Base-by-base conservation (phyloP, 2,888 invertebrate species). In the Oeneis ivallda region DNA sequence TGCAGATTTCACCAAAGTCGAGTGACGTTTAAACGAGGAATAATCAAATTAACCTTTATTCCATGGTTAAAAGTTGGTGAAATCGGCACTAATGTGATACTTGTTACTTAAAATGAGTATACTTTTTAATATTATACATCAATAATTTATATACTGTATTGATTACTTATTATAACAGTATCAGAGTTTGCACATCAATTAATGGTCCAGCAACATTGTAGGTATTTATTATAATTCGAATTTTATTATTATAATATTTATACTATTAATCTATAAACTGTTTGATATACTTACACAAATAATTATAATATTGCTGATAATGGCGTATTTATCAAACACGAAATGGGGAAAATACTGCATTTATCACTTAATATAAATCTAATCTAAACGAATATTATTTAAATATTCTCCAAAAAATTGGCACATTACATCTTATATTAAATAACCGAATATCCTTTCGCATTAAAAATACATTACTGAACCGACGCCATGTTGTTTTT, bases 331-430 rank as follows among this genome's bases (percentile, higher is more conserved):
- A 6, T 11, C 2, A 50, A 39, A 49, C 72, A 74, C 75, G 75
- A 70, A 74, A 68, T 70, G 67, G 74, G 76, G 75, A 79, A 83
- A 84, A 86, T 85, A 85, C 83, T 84, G 79, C 72, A 71, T 81
- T 76, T 78, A 59, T 66, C 75, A 77, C 76, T 79, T 80, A 73
- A 50, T 43, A 58, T 66, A 69, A 57, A 54, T n/a, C 50, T 69
- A 68, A 50, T 17, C 56, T 71, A 70, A 56, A 43, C 56, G 73
- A 76, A 76, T 78, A 81, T 69, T n/a, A 71, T 80, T 82, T 86
- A 89, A 89, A 87, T 87, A 87, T 87, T 87, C 83, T 88, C 86
- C 66, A 79, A 85, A 79, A 83, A 61, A 60, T 75, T 75, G 75
- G 75, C 75, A 75, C 75, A 70, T 49, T 68, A 70, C 50, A 62